These are phyloP conservation scores for Paradoxurus hermaphroditus DNA, from an alignment of 2,113 vertebrate species.

Conservation along the genomic window DNA sequence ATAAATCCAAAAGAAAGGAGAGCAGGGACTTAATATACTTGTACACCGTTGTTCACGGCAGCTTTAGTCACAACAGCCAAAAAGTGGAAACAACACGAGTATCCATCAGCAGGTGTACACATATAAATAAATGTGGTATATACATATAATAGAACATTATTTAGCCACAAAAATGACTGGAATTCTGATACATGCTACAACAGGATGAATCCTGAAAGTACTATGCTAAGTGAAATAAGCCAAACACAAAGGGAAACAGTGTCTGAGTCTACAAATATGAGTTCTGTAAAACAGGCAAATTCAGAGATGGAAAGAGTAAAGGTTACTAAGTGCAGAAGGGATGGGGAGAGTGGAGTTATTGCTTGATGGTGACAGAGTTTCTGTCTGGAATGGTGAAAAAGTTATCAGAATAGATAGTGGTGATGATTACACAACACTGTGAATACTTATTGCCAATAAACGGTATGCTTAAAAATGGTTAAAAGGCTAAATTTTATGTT, in stretches of 20 bases:
- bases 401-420: background rate
- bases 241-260: background rate
- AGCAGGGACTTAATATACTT: background rate
- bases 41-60: background rate
- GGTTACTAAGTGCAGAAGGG: background rate
- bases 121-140: background rate
- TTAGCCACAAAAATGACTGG: background rate
- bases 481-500: background rate
- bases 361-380: background rate
- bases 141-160: background rate
- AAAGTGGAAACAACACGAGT: background rate
- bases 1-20: background rate
- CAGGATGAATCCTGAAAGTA: background rate
- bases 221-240: background rate
- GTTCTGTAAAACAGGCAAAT: background rate
- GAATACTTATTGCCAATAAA: background rate
- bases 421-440: background rate
- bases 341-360: background rate
- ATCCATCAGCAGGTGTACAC: background rate
- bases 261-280: background rate
- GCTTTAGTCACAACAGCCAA: background rate
- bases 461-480: background rate
- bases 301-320: background rate
- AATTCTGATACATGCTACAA: background rate
- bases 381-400: background rate